Base-by-base conservation (phyloP, 2,888 invertebrate species). In the Suillia variegata region DNA sequence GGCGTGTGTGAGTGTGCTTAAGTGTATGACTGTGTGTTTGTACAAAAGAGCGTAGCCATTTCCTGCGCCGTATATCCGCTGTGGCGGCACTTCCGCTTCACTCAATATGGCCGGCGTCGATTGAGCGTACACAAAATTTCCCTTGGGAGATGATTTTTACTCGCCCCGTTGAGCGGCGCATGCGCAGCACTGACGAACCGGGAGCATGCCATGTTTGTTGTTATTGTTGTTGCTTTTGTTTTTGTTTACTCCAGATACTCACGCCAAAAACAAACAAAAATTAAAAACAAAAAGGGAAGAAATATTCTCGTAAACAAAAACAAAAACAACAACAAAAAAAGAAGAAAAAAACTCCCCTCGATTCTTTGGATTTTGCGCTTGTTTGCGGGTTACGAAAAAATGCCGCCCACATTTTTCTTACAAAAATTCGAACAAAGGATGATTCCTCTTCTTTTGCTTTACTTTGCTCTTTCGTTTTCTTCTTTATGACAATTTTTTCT, bases 41-140 rank as follows among this genome's bases (percentile, higher is more conserved):
- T 31, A 24, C 20, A 51, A 53, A 59, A 62, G 68, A 66, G 63
- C 70, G 64, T 50, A 65, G 70, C 71, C 74, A 75, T 75, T 65
- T 68, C 68, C 66, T 64, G 42, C 57, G 38, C 59, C 18, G 26
- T 47, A 73, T 71, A 71, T 71, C 71, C 66, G 62, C 61, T 54
- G 59, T 45, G 45, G 45, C 45, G 45, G 45, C 45, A 45, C 18
- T 45, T 45, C 45, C 45, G 45, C 45, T 5, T n/a, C 18, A 20
- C 45, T 45, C 45, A 45, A 45, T 20, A 45, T 45, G 45, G 45
- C 45, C 45, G 38, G n/a, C n/a, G n/a, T n/a, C n/a, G 17, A 45
- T 17, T 18, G 18, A 45, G 45, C 45, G 18, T 5, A 45, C 38
- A 38, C 26, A n/a, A 17, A 45, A 18, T 45, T 45, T 20, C 45